Evolutionary conservation across 1,140 invertebrate species (phyloP).

Genomic region (Brachionus rotundiformis): DNA sequence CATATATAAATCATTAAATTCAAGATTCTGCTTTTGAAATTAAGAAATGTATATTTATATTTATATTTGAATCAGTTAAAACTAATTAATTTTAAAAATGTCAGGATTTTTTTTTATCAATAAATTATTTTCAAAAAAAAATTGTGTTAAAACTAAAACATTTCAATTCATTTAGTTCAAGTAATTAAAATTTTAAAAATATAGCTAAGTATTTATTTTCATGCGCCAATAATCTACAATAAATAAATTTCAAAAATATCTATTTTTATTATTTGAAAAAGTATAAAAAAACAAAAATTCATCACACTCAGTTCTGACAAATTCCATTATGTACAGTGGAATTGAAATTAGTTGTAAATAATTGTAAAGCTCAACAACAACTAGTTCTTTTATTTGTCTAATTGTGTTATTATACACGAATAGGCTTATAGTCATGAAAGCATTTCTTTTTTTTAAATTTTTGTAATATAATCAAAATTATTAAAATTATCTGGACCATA

Average conservation of each 20-base stretch:
- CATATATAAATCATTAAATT: no score
- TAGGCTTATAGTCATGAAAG: not conserved
- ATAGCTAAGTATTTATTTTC: no score
- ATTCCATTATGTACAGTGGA: not conserved
- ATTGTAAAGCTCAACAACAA: not conserved
- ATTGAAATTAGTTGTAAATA: not conserved
- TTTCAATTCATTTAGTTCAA: no score
- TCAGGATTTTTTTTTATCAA: no score
- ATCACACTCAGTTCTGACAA: not conserved
- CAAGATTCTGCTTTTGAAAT: no score
- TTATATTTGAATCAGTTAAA: no score
- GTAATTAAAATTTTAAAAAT: no score
- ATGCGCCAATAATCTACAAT: no score
- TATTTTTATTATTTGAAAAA: not conserved
- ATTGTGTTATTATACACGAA: conserved; percentile 37
- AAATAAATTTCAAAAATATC: not conserved
- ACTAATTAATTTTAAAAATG: no score
- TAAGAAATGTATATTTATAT: no score
- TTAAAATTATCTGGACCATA: conserved; percentile 9
- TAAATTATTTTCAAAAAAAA: no score
- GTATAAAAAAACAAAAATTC: not conserved
- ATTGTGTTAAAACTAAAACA: no score
- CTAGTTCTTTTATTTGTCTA: not conserved
- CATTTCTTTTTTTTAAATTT: not conserved
- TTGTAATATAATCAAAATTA: not conserved